Evolutionary conservation across 2,113 vertebrate species (phyloP).

Genomic region (Xiphias gladius): DNA sequence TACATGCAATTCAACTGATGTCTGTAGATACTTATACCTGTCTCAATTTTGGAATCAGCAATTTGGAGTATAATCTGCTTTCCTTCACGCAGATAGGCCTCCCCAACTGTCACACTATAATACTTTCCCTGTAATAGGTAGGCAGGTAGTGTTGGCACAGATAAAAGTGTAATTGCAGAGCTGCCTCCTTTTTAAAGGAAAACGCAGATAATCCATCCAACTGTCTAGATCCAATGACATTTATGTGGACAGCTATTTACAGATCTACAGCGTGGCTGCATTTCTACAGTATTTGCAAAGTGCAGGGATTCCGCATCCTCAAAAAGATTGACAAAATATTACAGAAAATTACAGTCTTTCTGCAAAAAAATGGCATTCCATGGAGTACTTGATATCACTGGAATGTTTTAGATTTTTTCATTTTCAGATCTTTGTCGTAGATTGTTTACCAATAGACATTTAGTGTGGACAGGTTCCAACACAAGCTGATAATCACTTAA

Average conservation of each 20-base stretch:
- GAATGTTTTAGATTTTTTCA: too few relatives aligned
- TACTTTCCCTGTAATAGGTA: background rate
- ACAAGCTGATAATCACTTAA: background rate
- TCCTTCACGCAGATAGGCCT: background rate
- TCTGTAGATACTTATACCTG: conserved; percentile 11
- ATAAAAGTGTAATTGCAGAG: conserved; percentile 1
- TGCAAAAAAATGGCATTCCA: too few relatives aligned
- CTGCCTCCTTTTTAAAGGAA: background rate
- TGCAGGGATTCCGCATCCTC: background rate
- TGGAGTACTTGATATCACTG: too few relatives aligned
- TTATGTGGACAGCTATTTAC: background rate
- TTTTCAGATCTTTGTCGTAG: too few relatives aligned
- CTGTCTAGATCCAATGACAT: background rate
- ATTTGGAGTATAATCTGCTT: conserved; percentile 6
- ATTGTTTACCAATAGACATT: too few relatives aligned
- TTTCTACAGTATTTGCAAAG: background rate
- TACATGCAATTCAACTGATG: background rate
- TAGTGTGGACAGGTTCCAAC: too few relatives aligned
- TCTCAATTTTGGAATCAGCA: background rate
- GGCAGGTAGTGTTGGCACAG: background rate
- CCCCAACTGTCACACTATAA: background rate
- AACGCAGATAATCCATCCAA: background rate
- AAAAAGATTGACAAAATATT: background rate
- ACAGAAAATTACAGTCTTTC: background rate
- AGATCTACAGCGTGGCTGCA: background rate